Base-by-base conservation (phyloP, 2,888 invertebrate genomes). In the Aleiodes alternator region DNA sequence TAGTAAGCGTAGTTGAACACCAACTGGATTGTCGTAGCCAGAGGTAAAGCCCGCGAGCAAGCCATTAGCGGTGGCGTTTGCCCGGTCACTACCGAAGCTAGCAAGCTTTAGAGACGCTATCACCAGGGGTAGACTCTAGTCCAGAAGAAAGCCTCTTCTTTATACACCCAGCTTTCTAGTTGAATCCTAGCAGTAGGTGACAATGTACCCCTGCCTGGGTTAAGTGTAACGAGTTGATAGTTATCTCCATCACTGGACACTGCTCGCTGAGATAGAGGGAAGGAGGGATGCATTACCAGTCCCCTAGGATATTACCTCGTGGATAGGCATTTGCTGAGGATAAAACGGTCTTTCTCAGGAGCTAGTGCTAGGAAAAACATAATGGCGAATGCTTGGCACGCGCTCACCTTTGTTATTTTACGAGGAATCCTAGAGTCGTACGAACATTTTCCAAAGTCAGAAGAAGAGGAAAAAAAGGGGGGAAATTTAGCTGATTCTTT, bases 211-310 rank as follows among this genome's bases (percentile, higher is more conserved):
- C 57, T 38, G 69, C 34, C 72, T 75, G 69, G 71, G 74, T 79
- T 80, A 81, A 82, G 83, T 84, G 84, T 84, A 84, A 86, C 84
- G 84, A 84, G 84, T 81, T 82, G 84, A 87, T 87, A 80, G 83
- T 82, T 86, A 87, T 87, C 87, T 85, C 82, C 84, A 84, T 85
- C 82, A 80, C 50, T 51, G 74, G 14, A 68, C 68, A 34, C 51
- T 51, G 51, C 48, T 77, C 55, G 68, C 31, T 34, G 43, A 78
- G 80, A 76, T 78, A 73, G 72, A 76, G 70, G 69, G 70, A 61
- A 68, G 16, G 43, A 43, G 11, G 43, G 43, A 43, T 43, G 43
- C 43, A 43, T 43, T 57, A 61, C 61, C 50, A 68, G 68, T 68
- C 29, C n/a, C 6, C 50, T 64, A 23, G 51, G n/a, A 48, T 48